These are phyloP conservation scores for Stratiomys singularior DNA, from an alignment of 2,888 invertebrate species.

Conservation along the genomic window DNA sequence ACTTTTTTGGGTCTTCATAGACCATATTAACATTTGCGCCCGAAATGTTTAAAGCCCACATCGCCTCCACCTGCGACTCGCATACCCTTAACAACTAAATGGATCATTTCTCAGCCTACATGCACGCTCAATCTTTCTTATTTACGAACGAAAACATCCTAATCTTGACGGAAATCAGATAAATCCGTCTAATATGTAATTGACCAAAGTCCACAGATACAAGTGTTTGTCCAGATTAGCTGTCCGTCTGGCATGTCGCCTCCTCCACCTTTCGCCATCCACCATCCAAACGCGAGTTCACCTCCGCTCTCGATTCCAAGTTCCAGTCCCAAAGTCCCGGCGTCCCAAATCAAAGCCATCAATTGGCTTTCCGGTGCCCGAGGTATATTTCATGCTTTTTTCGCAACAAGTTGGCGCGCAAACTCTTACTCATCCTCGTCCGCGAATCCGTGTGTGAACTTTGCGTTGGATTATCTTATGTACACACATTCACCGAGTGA, in stretches of 20 bases:
- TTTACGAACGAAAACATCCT: too few species aligned
- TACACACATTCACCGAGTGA: neutral
- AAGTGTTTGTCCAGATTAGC: too few species aligned
- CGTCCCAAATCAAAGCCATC: neutral
- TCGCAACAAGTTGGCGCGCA: conserved; percentile 10
- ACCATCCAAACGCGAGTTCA: neutral
- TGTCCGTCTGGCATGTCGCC: neutral
- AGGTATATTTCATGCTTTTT: neutral
- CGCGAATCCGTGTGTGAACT: neutral
- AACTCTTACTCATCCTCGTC: conserved; percentile 25
- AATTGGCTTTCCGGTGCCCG: neutral
- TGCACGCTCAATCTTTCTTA: too few species aligned
- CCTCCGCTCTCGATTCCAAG: conserved; percentile 13
- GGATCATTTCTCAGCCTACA: too few species aligned
- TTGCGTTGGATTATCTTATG: neutral
- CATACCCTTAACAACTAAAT: too few species aligned
- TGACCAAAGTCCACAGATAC: too few species aligned
- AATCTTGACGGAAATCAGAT: too few species aligned
- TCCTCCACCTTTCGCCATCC: neutral
- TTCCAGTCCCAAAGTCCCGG: conserved; percentile 26
- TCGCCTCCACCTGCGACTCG: too few species aligned
- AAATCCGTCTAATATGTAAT: too few species aligned
- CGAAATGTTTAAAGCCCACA: too few species aligned
- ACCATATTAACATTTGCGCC: too few species aligned
- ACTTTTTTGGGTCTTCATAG: too few species aligned